Evolutionary conservation across 2,888 invertebrate genomes (phyloP).

Genomic region (Philereme vetulata): DNA sequence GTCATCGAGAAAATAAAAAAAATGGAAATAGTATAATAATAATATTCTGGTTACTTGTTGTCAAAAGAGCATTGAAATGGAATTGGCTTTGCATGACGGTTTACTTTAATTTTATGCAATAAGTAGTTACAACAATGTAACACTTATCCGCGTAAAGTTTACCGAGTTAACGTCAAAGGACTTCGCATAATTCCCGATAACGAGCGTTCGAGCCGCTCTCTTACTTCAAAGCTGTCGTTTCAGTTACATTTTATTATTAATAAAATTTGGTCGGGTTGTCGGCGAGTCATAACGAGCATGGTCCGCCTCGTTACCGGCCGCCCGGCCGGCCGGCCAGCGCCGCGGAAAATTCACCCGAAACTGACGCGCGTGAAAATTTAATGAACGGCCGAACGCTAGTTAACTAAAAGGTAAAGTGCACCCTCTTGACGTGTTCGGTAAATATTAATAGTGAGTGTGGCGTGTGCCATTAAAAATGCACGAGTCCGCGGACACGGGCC

Average conservation of each 20-base stretch:
- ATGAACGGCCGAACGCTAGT: conserved; percentile 84
- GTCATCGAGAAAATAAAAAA: too few relatives aligned
- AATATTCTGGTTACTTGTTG: background rate
- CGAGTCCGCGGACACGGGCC: conserved; percentile 77
- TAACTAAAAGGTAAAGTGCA: conserved; percentile 84
- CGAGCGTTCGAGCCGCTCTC: conserved; percentile 76
- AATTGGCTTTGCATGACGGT: conserved; percentile 14
- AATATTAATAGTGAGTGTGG: conserved; percentile 83
- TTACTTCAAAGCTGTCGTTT: conserved; percentile 79
- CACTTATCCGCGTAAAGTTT: conserved; percentile 41
- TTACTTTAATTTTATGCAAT: conserved; percentile 17
- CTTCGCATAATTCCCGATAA: conserved; percentile 80
- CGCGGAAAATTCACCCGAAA: conserved; percentile 83
- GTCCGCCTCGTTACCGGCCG: conserved; percentile 71
- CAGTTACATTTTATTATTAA: conserved; percentile 83
- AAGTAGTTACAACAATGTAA: conserved; percentile 38
- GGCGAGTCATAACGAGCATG: conserved; percentile 66
- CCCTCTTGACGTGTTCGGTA: conserved; percentile 84
- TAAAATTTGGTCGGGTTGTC: conserved; percentile 78
- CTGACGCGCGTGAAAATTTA: conserved; percentile 85
- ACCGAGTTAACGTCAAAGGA: conserved; percentile 68
- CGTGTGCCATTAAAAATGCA: conserved; percentile 82
- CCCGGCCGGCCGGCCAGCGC: conserved; percentile 75
- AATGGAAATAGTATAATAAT: too few relatives aligned
- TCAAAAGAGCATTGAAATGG: conserved; percentile 15